Base-by-base conservation (phyloP, 2,113 vertebrate species). In the Arvicanthis niloticus region DNA sequence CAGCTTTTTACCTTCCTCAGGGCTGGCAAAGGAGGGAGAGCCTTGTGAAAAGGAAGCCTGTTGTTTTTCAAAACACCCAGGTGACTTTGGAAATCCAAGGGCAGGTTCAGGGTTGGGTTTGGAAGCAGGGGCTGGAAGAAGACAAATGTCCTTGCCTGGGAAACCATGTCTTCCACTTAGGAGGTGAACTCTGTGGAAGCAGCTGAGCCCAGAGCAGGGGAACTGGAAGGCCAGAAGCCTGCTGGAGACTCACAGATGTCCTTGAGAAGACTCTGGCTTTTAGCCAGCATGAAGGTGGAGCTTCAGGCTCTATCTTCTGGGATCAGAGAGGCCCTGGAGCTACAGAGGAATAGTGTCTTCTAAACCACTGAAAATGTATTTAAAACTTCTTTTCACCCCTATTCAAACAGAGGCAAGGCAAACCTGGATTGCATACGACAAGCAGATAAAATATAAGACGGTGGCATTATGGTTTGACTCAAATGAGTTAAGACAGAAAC, bases 231-330 rank as follows among this genome's bases (percentile, higher is more conserved):
- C 19, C 12, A 45, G 65, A 31, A 45, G 58, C 37, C 11, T 10
- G 53, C 78, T 11, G 87, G 68, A n/a, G 45, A 42, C 29, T 13
- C 89, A 65, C 75, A n/a, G 67, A 31, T 11, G 8, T 24, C 37
- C 42, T 21, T 1, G 22, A 65, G 19, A 70, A 24, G 10, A 40
- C 31, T 21, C 1, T 0, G 42, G 5, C 42, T 56, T 40, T 45
- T 10, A 58, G 45, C 1, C 3, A 12, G 11, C 13, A 1, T 21
- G 13, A 53, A 45, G 42, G 1, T 0, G 5, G 5, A 60, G 13
- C 15, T 56, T 73, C 3, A 16, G 2, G 75, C 34, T 34, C 2
- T 37, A 75, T 24, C 34, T n/a, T 42, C 58, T 40, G 8, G 17
- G 31, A 62, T 62, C 51, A 40, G 53, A 26, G 60, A 88, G 16